Conservation (phyloP, 2,888 invertebrate genomes). For the Patella pellucida region DNA sequence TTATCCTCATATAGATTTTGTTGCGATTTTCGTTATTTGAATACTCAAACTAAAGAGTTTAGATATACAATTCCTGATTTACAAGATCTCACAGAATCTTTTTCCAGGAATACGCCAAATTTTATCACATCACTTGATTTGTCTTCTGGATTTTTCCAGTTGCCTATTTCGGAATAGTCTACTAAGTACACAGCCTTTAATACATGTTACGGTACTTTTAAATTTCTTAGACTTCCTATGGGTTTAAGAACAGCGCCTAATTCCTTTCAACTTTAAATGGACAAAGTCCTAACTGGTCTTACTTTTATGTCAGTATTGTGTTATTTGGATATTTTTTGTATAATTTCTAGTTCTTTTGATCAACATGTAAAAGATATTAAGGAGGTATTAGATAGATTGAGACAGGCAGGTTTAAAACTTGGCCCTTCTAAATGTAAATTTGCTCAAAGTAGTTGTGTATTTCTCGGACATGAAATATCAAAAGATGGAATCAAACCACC, state of each 20-base stretch:
- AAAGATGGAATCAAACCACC: constrained; percentile 25
- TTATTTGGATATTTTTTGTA: constrained; percentile 36
- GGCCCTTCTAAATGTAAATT: constrained; percentile 30
- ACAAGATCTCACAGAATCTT: constrained; percentile 37
- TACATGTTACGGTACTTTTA: constrained; percentile 35
- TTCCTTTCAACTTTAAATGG: constrained; percentile 37
- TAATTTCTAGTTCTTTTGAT: constrained; percentile 24
- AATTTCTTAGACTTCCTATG: constrained; percentile 36
- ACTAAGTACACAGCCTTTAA: constrained; percentile 33
- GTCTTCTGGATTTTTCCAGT: constrained; percentile 37
- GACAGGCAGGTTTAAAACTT: constrained; percentile 29
- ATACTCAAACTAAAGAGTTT: constrained; percentile 34
- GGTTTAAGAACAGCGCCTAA: constrained; percentile 32
- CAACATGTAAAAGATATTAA: constrained; percentile 25
- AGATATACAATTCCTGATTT: constrained; percentile 29
- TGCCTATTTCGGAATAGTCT: constrained; percentile 16
- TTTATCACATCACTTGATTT: constrained; percentile 36
- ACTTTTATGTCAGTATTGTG: constrained; percentile 32
- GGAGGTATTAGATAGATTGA: constrained; percentile 26
- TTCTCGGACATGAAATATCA: constrained; percentile 30
- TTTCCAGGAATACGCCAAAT: constrained; percentile 31
- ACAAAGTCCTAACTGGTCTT: constrained; percentile 31
- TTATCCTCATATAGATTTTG: constrained; percentile 19
- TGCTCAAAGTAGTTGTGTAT: constrained; percentile 21
- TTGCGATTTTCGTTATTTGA: constrained; percentile 24